Base-by-base conservation (phyloP, 1,140 invertebrate species). In the Magallana angulata region DNA sequence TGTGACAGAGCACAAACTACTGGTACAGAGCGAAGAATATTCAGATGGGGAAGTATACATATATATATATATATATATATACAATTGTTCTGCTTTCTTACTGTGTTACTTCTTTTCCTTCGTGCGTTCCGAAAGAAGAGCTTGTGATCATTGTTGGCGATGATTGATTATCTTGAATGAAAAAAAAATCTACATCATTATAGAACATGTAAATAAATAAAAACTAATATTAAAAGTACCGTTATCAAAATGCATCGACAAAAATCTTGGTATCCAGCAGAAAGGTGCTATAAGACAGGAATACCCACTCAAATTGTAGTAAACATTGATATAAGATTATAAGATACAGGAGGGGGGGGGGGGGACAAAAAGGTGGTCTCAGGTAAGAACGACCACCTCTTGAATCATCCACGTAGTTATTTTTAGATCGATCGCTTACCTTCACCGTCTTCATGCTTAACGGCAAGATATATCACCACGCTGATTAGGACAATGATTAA, bases 401-500 rank as follows among this genome's bases (percentile, higher is more conserved):
- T 57, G 18, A 57, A n/a, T 12, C 18, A 82, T 5, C 7, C 57
- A 82, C 18, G 81, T 57, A 14, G 56, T 12, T 57, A 7, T 12
- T 30, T 83, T 1, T 57, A 83, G 58, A 64, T 48, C 16, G 24
- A 71, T 57, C 16, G 57, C 87, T 85, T 85, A 88, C 87, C 87
- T 88, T 68, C 14, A 60, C 82, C 48, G 16, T 16, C 56, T 24
- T 11, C 18, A 14, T 81, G 58, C 62, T 68, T 88, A 58, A 64
- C 48, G 36, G 82, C 82, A 7, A 88, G 64, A 60, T 88, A 88
- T 56, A 88, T 88, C 57, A 88, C 83, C 57, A 88, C 87, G 48
- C 82, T 58, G 9, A 88, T 30, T 8, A 88, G 57, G 16, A 16
- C 18, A 18, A 88, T 85, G 57, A 88, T 88, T 8, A 88, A 64